Evolutionary conservation across 2,797 vertebrate genomes (phyloP), one percentile per base, ranked within the genome.

Genomic region (Crypturellus tataupa): DNA sequence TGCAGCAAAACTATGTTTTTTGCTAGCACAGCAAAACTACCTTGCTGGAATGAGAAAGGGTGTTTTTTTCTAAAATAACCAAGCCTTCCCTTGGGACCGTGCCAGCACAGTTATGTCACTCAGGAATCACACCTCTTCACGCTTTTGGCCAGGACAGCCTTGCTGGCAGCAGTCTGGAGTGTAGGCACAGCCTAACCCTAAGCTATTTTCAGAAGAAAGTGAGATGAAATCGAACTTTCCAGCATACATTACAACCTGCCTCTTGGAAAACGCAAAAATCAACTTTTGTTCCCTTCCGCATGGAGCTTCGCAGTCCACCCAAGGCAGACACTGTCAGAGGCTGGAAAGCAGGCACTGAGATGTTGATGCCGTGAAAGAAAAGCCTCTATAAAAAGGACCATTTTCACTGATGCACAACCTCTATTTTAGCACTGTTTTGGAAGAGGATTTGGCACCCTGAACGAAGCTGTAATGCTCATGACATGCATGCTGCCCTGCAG

Each of bases 31-130:
- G 69, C 46, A 23, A 0, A 1, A 47, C 20, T 6, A 23, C 53
- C 44, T 49, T 0, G 0, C 8, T 5, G 68, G 60, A 40, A 2
- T 4, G 60, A 67, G 35, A 60, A 80, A 17, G 17, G 25, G 56
- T 0, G 1, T 37, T n/a, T 76, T 37, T 47, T 18, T 23, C 78
- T 75, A 33, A 78, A 0, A 0, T 6, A 35, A 0, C 8, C 49
- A 21, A 0, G 5, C 40, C 0, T 8, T 39, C 35, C 78, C 51
- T 46, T 2, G 0, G 79, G 59, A 65, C 56, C 31, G 31, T 35
- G 91, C 49, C 72, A 85, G 31, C 55, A 17, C 0, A 2, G n/a
- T 49, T 4, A 0, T 5, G 16, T 21, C 86, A 9, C 67, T 51
- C 2, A 1, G 83, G 29, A 67, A 44, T 75, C 40, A 6, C 87